Conservation (phyloP, 2,797 vertebrate genomes). For the Girardinus metallicus region DNA sequence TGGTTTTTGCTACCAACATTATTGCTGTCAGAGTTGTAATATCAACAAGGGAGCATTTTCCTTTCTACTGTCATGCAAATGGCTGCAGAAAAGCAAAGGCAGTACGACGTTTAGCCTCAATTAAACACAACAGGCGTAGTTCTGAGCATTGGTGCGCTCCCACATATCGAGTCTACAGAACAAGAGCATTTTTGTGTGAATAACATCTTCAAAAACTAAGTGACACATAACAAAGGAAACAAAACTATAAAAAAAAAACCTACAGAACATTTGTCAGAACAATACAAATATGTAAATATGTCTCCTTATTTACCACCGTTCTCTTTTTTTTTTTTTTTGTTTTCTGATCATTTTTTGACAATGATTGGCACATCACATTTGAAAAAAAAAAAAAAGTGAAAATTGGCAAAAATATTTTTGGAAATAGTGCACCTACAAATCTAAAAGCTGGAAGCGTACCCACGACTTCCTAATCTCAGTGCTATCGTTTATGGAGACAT, state of each 20-base stretch:
- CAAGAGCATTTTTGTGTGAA: neutral
- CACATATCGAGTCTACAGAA: neutral
- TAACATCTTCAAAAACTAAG: neutral
- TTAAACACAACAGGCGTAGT: neutral
- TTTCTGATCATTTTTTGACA: neutral
- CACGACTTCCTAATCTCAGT: neutral
- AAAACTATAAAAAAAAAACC: neutral
- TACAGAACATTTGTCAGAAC: neutral
- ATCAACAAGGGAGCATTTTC: constrained; percentile 11
- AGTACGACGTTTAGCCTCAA: neutral
- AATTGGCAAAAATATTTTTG: neutral
- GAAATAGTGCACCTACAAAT: neutral
- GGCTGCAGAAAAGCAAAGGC: neutral
- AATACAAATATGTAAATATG: neutral
- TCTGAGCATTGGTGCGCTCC: neutral
- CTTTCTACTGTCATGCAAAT: constrained; percentile 35
- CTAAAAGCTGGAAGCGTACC: too few species aligned
- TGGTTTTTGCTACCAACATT: neutral
- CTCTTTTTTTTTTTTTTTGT: neutral
- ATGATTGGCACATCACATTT: neutral
- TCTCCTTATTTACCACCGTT: neutral
- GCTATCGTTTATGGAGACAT: neutral
- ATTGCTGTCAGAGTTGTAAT: constrained; percentile 13
- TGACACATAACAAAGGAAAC: neutral
- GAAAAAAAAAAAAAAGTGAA: neutral